Evolutionary conservation across 2,113 vertebrate genomes (phyloP).

Genomic region (Ovibos moschatus): DNA sequence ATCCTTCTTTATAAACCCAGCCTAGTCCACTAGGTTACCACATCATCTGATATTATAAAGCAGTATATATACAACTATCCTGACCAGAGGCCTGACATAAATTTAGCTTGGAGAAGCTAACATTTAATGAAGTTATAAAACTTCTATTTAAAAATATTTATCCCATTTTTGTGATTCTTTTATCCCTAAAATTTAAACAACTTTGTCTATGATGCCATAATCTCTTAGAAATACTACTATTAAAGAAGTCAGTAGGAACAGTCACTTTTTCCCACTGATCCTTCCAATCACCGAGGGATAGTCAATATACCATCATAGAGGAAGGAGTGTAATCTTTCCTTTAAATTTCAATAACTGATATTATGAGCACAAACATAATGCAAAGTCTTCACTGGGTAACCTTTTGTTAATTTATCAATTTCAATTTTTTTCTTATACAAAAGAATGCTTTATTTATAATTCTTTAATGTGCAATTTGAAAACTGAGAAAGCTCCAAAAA

Average conservation of each 20-base stretch:
- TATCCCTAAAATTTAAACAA: not conserved
- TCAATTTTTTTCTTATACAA: not conserved
- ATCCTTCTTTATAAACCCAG: not conserved
- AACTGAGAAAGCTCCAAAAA: not conserved
- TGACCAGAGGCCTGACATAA: not conserved
- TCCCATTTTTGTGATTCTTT: not conserved
- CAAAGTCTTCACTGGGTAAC: not conserved
- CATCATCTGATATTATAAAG: not conserved
- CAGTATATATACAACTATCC: not conserved
- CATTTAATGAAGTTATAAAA: not conserved
- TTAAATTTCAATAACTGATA: not conserved
- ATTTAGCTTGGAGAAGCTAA: not conserved
- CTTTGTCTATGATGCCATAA: not conserved
- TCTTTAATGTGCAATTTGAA: not conserved
- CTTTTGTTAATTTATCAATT: not conserved
- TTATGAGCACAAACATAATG: not conserved
- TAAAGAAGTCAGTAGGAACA: not conserved
- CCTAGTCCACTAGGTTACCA: not conserved
- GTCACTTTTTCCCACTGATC: not conserved
- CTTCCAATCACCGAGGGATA: not conserved
- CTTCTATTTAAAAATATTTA: not conserved
- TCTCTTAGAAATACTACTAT: not conserved
- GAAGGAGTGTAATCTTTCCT: not conserved
- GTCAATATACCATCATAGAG: not conserved
- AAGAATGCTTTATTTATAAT: not conserved